A percentile compares a stretch with the other conserved stretches of the same genome.
Evolutionary conservation across 2,113 vertebrate genomes (phyloP).

Genomic region (Sterna hirundo): DNA sequence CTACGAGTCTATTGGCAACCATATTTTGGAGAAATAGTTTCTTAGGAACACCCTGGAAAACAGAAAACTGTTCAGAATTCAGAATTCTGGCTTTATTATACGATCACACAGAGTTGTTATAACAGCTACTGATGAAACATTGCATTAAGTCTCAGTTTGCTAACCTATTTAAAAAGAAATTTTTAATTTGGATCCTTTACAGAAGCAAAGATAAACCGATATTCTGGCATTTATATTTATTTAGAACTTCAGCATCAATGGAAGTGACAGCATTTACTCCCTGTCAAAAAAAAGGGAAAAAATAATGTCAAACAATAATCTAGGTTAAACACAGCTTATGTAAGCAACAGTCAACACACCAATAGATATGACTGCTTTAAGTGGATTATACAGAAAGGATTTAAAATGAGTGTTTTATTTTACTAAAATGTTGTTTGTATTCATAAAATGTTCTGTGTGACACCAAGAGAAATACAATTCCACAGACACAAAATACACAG

Average conservation of each 20-base stretch:
- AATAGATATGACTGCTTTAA: background rate
- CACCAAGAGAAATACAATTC: background rate
- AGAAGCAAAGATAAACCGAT: background rate
- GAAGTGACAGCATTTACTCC: background rate
- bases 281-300: background rate
- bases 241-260: background rate
- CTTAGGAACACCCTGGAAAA: background rate
- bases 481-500: background rate
- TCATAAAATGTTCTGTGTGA: background rate
- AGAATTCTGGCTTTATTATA: background rate
- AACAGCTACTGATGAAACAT: background rate
- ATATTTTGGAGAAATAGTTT: background rate
- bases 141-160: background rate
- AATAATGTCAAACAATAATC: background rate
- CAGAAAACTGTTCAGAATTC: background rate
- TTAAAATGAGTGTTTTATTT: background rate
- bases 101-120: background rate
- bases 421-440: background rate
- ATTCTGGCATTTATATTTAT: background rate
- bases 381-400: slow-evolving; percentile 12
- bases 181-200: background rate
- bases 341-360: background rate
- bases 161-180: background rate
- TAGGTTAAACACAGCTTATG: slow-evolving; percentile 32
- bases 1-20: background rate